Base-by-base conservation (phyloP, 2,113 vertebrate species). In the Phylloscopus whistleri region DNA sequence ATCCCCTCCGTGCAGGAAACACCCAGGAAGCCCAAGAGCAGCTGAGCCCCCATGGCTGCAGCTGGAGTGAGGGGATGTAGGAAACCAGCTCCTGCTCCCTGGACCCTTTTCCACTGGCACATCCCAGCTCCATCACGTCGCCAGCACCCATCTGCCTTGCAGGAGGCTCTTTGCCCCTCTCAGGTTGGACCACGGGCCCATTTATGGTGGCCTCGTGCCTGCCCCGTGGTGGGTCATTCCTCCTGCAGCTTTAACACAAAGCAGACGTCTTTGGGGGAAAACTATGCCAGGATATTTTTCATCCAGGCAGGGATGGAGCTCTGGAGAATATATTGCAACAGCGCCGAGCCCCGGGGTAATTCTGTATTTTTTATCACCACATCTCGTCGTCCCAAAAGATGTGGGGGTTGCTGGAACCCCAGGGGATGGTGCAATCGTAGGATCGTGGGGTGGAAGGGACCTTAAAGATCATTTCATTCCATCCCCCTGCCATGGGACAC, bases 121-220 rank as follows among this genome's bases (percentile, higher is more conserved):
- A 7, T 78, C 63, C 88, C 72, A 31, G 51, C 49, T 35, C 78
- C 70, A 76, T 27, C 62, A 74, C n/a, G 2, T 49, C 48, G 22
- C 18, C 59, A 46, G 33, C 83, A 31, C 49, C 3, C n/a, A 0
- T 4, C 20, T 27, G 63, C 81, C 67, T 67, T n/a, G 46, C 66
- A 33, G 60, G 77, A 58, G 49, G 4, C 52, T 35, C 4, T 26
- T 37, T 52, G 46, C 43, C 70, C 70, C 0, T 0, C 66, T 83
- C 10, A 2, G 49, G 53, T 7, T 70, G 49, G 37, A 7, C 89
- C 76, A 24, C 0, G 64, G 68, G 74, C 64, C 93, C 93, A 43
- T 96, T 94, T 96, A 91, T 78, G 93, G 96, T 89, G 94, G 89
- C 91, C 93, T 94, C 2, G 4, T 39, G 79, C 55, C 59, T 75